Evolutionary conservation across 2,888 invertebrate genomes (phyloP).

Genomic region (Philereme transversata): DNA sequence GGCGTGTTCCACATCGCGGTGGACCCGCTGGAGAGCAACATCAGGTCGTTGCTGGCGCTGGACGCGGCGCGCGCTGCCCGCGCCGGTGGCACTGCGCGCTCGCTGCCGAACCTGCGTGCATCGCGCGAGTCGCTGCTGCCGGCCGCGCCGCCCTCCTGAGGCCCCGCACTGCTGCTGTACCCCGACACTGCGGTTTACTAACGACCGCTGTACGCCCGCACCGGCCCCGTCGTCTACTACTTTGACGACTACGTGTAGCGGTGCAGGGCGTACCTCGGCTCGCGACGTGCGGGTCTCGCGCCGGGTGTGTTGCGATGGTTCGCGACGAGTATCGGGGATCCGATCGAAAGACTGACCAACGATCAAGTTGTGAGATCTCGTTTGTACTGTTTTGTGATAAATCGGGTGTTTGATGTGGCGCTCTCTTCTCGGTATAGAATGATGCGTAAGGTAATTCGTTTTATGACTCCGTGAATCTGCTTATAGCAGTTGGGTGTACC

Average conservation of each 20-base stretch:
- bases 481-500: neutral
- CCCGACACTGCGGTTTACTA: conserved; percentile 75
- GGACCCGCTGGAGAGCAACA: conserved; percentile 76
- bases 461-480: conserved; percentile 7
- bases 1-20: conserved; percentile 79
- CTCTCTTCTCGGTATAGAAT: conserved; percentile 16
- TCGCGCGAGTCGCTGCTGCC: conserved; percentile 67
- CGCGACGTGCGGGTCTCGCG: neutral
- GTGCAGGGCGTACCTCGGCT: conserved; percentile 15
- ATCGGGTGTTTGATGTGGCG: conserved; percentile 3
- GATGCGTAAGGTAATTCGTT: conserved; percentile 10
- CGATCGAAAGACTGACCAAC: conserved; percentile 18
- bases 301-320: neutral
- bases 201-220: conserved; percentile 41
- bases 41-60: conserved; percentile 70
- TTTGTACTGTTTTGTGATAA: conserved; percentile 25
- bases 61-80: conserved; percentile 78
- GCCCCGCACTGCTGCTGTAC: conserved; percentile 59
- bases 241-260: conserved; percentile 41
- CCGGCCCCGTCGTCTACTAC: conserved; percentile 33
- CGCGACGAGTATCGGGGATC: conserved; percentile 13
- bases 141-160: conserved; percentile 37
- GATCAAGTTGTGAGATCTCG: conserved; percentile 22
- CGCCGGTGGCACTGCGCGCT: conserved; percentile 74
- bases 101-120: conserved; percentile 89